Conservation (phyloP, 2,113 vertebrate species). For the human region DNA sequence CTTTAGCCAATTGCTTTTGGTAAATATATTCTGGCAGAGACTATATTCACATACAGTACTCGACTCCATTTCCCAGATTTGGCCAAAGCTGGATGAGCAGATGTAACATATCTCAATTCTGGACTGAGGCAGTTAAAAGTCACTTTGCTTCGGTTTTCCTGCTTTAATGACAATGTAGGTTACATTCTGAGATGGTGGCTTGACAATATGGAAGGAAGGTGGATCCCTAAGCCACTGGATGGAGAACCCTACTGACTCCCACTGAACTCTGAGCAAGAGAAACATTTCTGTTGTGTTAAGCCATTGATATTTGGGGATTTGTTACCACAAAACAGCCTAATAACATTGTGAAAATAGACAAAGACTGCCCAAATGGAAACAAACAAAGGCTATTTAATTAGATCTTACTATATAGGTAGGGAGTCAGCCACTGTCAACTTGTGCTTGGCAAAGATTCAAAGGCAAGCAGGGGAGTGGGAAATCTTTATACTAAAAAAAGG, state of each 20-base stretch:
- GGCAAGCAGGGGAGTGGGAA: neutral
- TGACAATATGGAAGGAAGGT: neutral
- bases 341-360: neutral
- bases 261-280: neutral
- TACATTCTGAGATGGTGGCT: neutral
- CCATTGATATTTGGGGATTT: neutral
- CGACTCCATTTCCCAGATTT: neutral
- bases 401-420: neutral
- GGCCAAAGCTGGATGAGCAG: neutral
- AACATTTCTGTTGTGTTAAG: neutral
- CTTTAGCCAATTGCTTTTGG: neutral
- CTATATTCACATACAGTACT: neutral
- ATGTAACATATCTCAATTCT: neutral
- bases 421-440: neutral
- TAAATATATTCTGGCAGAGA: neutral
- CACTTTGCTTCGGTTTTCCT: neutral
- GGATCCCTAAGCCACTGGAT: neutral
- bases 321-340: neutral
- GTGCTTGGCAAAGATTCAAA: neutral
- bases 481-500: neutral
- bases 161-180: neutral
- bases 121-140: neutral
- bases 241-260: neutral
- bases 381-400: neutral
- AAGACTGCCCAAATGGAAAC: neutral